Evolutionary conservation across 2,113 vertebrate genomes (phyloP).

Genomic region (Polyodon spathula): DNA sequence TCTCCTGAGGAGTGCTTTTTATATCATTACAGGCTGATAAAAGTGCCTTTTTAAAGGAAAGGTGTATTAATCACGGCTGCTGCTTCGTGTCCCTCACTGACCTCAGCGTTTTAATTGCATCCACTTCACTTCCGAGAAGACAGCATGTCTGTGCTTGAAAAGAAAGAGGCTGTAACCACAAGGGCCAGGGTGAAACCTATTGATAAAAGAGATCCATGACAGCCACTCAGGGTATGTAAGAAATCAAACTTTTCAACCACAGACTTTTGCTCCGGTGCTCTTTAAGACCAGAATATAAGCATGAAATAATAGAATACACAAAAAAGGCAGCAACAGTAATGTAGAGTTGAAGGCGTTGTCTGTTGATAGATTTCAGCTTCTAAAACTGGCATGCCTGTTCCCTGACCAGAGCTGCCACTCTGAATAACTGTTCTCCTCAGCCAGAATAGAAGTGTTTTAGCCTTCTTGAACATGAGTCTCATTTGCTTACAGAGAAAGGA

Average conservation of each 20-base stretch:
- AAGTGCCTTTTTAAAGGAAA: slow-evolving; percentile 21
- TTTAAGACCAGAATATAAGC: too few species aligned
- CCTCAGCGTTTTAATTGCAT: slow-evolving; percentile 44
- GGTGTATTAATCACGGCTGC: slow-evolving; percentile 42
- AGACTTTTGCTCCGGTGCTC: too few species aligned
- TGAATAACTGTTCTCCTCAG: not conserved
- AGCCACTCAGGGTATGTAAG: too few species aligned
- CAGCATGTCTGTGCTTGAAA: slow-evolving; percentile 33
- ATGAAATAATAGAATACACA: too few species aligned
- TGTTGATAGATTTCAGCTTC: not conserved
- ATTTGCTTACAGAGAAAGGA: too few species aligned
- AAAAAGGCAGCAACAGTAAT: slow-evolving; percentile 1
- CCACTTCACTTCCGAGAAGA: slow-evolving; percentile 27
- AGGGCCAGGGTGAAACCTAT: too few species aligned
- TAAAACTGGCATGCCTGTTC: slow-evolving; percentile 1
- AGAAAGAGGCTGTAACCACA: slow-evolving; percentile 8
- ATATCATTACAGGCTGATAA: slow-evolving; percentile 18
- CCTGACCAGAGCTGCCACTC: not conserved
- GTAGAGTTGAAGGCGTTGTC: not conserved
- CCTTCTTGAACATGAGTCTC: not conserved
- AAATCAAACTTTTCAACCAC: too few species aligned
- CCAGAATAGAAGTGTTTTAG: not conserved
- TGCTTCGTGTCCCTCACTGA: slow-evolving; percentile 35
- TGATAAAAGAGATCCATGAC: too few species aligned
- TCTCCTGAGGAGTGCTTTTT: slow-evolving; percentile 24